Percentiles rank a stretch among this genome's conserved stretches.
Evolutionary conservation across 2,888 invertebrate species (phyloP).

Genomic region (Spisula solida): DNA sequence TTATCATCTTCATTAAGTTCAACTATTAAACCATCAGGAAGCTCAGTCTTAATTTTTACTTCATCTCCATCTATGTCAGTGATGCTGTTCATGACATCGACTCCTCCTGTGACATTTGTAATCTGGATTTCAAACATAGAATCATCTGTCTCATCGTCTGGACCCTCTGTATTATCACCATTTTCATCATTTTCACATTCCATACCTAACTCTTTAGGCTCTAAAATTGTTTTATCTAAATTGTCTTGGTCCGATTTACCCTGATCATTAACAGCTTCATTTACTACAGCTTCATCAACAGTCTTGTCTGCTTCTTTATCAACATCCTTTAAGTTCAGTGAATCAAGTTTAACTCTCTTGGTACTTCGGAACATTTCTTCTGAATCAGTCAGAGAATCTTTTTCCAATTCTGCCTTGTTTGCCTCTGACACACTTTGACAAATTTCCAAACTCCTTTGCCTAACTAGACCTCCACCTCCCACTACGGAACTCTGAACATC

Average conservation of each 20-base stretch:
- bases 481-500: not conserved
- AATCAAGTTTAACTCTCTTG: not conserved
- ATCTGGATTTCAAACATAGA: constrained; percentile 21
- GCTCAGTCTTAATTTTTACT: not conserved
- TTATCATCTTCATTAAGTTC: constrained; percentile 36
- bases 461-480: not conserved
- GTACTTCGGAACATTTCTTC: not conserved
- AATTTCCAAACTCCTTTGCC: not conserved
- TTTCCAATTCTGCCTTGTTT: not conserved
- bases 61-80: not conserved
- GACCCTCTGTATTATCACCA: not conserved
- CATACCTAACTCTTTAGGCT: constrained; percentile 12
- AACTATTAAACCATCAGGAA: constrained; percentile 37
- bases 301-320: not conserved
- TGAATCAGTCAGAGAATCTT: not conserved
- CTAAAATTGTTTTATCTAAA: not conserved
- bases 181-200: constrained; percentile 35
- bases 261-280: not conserved
- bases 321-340: not conserved
- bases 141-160: not conserved
- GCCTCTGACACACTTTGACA: not conserved
- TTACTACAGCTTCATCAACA: not conserved
- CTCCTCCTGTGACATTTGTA: constrained; percentile 21
- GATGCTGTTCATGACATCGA: not conserved
- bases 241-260: not conserved